Percentiles rank a stretch among this genome's conserved stretches.
Conservation (phyloP, 2,888 invertebrate species). For the Poecilus cupreus region DNA sequence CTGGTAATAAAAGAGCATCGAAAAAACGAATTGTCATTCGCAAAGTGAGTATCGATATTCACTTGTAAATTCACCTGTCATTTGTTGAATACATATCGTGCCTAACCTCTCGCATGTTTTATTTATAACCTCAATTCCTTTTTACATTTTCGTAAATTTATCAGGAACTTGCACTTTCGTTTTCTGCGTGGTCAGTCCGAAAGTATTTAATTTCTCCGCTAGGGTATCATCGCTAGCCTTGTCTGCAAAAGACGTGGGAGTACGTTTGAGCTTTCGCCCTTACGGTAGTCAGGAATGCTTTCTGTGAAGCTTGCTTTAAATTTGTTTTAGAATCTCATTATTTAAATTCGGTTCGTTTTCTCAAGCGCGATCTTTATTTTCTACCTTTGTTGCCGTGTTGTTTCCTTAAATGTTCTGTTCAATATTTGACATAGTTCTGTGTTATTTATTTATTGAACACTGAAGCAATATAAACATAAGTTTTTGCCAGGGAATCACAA, state of each 20-base stretch:
- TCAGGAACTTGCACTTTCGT: constrained; percentile 22
- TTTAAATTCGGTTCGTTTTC: constrained; percentile 38
- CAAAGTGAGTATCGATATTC: constrained; percentile 19
- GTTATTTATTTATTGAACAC: too few species aligned
- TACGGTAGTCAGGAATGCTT: constrained; percentile 22
- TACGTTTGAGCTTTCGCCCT: not conserved
- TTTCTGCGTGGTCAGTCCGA: constrained; percentile 13
- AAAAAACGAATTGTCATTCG: constrained; percentile 18
- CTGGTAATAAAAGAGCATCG: constrained; percentile 20
- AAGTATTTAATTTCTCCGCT: constrained; percentile 26
- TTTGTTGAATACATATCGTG: not conserved
- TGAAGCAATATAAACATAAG: too few species aligned
- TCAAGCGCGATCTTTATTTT: not conserved
- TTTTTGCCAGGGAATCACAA: too few species aligned
- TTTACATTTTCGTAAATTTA: constrained; percentile 2
- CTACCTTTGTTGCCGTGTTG: not conserved
- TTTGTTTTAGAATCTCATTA: constrained; percentile 44
- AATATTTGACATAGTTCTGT: too few species aligned
- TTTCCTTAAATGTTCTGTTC: not conserved
- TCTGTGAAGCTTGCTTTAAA: constrained; percentile 5
- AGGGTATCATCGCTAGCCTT: not conserved
- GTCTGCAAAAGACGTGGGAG: not conserved
- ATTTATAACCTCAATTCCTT: not conserved
- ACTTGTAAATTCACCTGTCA: constrained; percentile 27
- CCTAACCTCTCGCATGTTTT: constrained; percentile 2